Evolutionary conservation across 2,888 invertebrate species (phyloP).

Genomic region (Amblyjoppa fuscipennis): DNA sequence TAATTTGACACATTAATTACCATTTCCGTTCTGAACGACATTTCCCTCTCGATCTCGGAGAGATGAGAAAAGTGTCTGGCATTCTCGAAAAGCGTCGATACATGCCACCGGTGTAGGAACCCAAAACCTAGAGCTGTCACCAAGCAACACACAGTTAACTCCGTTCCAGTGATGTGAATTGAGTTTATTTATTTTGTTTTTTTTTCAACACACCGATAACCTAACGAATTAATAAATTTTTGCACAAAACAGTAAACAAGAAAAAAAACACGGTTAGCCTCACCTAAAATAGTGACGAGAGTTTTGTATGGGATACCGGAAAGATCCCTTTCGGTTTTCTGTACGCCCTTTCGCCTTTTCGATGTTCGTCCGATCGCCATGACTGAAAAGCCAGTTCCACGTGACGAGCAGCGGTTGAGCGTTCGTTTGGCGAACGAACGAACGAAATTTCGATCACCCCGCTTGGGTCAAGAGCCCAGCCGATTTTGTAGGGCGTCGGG

Average conservation of each 20-base stretch:
- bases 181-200: not conserved
- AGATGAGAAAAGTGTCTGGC: slow-evolving; percentile 94
- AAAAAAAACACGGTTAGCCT: slow-evolving; percentile 19
- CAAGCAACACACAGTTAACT: slow-evolving; percentile 68
- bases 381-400: slow-evolving; percentile 58
- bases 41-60: slow-evolving; percentile 93
- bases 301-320: slow-evolving; percentile 61
- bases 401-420: slow-evolving; percentile 59
- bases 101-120: slow-evolving; percentile 89
- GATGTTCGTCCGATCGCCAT: slow-evolving; percentile 67
- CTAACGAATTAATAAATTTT: not conserved
- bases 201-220: not conserved
- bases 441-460: slow-evolving; percentile 21
- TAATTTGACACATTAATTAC: slow-evolving; percentile 83
- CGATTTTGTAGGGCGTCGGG: slow-evolving; percentile 50
- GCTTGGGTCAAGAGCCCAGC: slow-evolving; percentile 33
- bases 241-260: not conserved
- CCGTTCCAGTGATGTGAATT: slow-evolving; percentile 12
- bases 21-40: slow-evolving; percentile 95
- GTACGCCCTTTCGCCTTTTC: slow-evolving; percentile 63
- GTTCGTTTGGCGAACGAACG: slow-evolving; percentile 41
- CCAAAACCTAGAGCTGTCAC: slow-evolving; percentile 88
- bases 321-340: slow-evolving; percentile 63
- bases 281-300: slow-evolving; percentile 61
- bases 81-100: slow-evolving; percentile 92